Evolutionary conservation across 2,888 invertebrate species (phyloP), one percentile per base, ranked within the genome.

Genomic region (Sinotaia quadrata): DNA sequence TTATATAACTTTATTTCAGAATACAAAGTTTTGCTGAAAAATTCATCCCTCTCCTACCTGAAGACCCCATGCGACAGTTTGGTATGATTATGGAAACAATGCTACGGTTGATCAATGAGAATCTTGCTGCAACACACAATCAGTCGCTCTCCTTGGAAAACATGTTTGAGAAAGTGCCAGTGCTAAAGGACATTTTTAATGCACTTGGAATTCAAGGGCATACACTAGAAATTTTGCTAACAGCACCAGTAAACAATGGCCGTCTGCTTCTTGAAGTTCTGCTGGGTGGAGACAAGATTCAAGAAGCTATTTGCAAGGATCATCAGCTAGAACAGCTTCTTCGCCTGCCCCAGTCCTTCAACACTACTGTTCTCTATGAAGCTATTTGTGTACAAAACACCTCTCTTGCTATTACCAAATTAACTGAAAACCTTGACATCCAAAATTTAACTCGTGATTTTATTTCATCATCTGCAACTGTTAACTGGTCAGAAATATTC

Each of bases 401-500:
- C 33, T 69, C 66, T 15, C 62, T 44, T 18, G 49, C 59, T 8
- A 34, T 76, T n/a, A 29, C 67, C 5, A 72, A 67, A 2, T 41
- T 76, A 15, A 29, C 72, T 10, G 37, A 24, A 4, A 69, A 70
- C 29, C 63, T 76, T 15, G 69, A 72, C 52, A 21, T 73, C 27
- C 52, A 72, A 33, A 59, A 62, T 18, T 56, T 69, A 12, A 59
- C 70, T 7, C 57, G 52, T 47, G 56, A 57, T 34, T 33, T 76
- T 15, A 21, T 33, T 8, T 65, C 65, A 12, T 33, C 56, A 4
- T 0, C 24, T 15, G 12, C 54, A 18, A 24, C 24, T n/a, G 65
- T 56, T 41, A 65, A 79, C 70, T 77, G 77, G 80, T 68, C 66
- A 10, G 41, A 54, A 33, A 56, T 75, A 1, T 65, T 76, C 5